Conservation (phyloP, 2,888 invertebrate species). For the Napeogenes sylphis region DNA sequence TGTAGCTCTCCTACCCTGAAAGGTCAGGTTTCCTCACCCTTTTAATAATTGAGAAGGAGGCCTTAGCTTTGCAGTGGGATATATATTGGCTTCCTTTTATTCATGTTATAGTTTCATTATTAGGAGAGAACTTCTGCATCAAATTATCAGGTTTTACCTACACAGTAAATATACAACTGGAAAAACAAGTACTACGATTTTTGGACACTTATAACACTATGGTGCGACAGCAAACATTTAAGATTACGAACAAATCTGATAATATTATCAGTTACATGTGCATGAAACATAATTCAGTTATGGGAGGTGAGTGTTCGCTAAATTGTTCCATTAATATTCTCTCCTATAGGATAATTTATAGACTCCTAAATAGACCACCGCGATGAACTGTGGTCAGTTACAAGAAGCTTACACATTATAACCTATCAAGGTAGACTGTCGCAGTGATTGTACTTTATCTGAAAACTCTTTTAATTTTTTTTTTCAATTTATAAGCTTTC, state of each 20-base stretch:
- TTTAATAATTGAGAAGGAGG: background rate
- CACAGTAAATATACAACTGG: constrained; percentile 68
- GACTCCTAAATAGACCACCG: no score
- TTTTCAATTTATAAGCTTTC: no score
- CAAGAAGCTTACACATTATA: background rate
- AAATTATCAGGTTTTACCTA: constrained; percentile 62
- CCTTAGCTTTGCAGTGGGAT: background rate
- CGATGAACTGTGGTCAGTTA: no score
- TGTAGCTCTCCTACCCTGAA: no score
- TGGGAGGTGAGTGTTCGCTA: constrained; percentile 45
- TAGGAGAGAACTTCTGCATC: constrained; percentile 73
- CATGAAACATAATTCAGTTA: constrained; percentile 70
- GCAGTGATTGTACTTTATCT: no score
- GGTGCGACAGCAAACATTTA: constrained; percentile 68
- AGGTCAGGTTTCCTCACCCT: no score
- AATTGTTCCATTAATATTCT: background rate
- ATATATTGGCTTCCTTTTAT: no score
- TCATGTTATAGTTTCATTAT: background rate
- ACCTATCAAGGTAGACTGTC: no score
- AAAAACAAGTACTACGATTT: constrained; percentile 71
- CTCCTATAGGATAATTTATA: no score
- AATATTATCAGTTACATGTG: constrained; percentile 76
- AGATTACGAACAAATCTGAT: constrained; percentile 76
- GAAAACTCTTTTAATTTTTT: no score
- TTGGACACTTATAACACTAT: constrained; percentile 78